A percentile compares a stretch with the other conserved stretches of the same genome.
Evolutionary conservation across 2,888 invertebrate genomes (phyloP).

Genomic region (Arrhopalites spinosus): DNA sequence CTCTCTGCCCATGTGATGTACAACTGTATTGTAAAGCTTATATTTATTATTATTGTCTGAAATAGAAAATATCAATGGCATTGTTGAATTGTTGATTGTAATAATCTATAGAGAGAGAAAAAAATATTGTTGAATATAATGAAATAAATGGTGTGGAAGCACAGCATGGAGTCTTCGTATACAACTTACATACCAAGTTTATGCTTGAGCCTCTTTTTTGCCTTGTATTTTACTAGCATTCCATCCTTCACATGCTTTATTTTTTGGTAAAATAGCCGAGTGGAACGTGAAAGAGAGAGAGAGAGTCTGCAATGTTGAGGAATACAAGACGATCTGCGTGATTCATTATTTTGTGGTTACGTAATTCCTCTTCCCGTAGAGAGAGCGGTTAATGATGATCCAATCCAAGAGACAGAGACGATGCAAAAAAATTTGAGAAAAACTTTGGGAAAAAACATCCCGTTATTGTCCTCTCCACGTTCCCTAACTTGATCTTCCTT

Average conservation of each 20-base stretch:
- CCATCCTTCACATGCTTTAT: not conserved
- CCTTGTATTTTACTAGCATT: not conserved
- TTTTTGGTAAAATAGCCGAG: slow-evolving; percentile 22
- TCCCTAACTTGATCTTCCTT: not conserved
- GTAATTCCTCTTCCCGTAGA: slow-evolving; percentile 29
- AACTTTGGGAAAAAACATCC: not conserved
- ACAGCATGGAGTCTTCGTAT: slow-evolving; percentile 25
- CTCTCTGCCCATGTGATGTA: not conserved
- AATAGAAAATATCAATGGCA: not conserved
- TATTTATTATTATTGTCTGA: not conserved
- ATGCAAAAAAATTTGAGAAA: slow-evolving; percentile 3
- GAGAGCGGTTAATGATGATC: slow-evolving; percentile 31
- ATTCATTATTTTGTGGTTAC: slow-evolving; percentile 31
- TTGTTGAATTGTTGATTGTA: slow-evolving; percentile 3
- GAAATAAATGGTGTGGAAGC: slow-evolving; percentile 37
- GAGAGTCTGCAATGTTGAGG: not conserved
- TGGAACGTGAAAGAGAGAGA: slow-evolving; percentile 12
- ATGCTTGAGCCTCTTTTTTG: slow-evolving; percentile 3
- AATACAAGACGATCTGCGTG: slow-evolving; percentile 9
- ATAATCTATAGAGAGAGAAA: not conserved
- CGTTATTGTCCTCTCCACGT: slow-evolving; percentile 29
- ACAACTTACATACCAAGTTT: slow-evolving; percentile 7
- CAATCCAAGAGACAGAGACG: slow-evolving; percentile 6
- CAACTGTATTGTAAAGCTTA: not conserved
- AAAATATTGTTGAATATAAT: not conserved